A percentile compares a stretch with the other conserved stretches of the same genome.
These are phyloP conservation scores for Lomographa bimaculata DNA, from an alignment of 2,888 invertebrate genomes.

Conservation along the genomic window DNA sequence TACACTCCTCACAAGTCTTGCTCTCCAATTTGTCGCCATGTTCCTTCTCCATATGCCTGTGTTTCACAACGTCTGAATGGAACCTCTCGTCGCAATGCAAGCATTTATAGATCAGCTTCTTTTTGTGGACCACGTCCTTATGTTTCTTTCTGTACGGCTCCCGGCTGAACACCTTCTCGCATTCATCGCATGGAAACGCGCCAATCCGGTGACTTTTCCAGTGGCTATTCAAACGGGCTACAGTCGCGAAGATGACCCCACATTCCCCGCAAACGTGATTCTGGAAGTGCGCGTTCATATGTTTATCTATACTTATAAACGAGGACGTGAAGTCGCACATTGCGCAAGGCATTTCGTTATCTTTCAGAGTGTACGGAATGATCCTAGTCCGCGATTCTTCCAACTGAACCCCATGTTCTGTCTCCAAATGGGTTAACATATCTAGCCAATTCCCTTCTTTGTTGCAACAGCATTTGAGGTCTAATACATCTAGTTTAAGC, in stretches of 20 bases:
- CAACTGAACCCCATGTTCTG: constrained; percentile 42
- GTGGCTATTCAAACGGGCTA: constrained; percentile 54
- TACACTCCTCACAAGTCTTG: constrained; percentile 48
- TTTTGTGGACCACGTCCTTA: constrained; percentile 44
- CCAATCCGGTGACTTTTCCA: constrained; percentile 65
- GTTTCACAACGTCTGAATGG: constrained; percentile 36
- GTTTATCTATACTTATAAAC: too few relatives aligned
- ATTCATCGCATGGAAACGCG: constrained; percentile 62
- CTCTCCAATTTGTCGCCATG: constrained; percentile 49
- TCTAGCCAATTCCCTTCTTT: constrained; percentile 48
- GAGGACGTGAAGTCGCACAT: constrained; percentile 47
- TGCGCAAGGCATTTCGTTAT: constrained; percentile 43
- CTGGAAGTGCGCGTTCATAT: constrained; percentile 44
- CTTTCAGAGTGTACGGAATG: constrained; percentile 50
- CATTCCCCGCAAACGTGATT: constrained; percentile 63
- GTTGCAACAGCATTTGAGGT: constrained; percentile 50
- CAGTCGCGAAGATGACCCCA: constrained; percentile 54
- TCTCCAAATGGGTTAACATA: constrained; percentile 54
- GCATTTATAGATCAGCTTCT: constrained; percentile 44
- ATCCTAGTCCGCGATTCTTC: constrained; percentile 48
- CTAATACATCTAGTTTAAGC: constrained; percentile 54
- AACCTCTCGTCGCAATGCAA: constrained; percentile 51
- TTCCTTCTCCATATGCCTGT: constrained; percentile 43
- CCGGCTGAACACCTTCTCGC: constrained; percentile 68
- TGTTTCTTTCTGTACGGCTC: constrained; percentile 56